Evolutionary conservation across 2,888 invertebrate species (phyloP), one percentile per base, ranked within the genome.

Genomic region (Drosophila niveifrons): DNA sequence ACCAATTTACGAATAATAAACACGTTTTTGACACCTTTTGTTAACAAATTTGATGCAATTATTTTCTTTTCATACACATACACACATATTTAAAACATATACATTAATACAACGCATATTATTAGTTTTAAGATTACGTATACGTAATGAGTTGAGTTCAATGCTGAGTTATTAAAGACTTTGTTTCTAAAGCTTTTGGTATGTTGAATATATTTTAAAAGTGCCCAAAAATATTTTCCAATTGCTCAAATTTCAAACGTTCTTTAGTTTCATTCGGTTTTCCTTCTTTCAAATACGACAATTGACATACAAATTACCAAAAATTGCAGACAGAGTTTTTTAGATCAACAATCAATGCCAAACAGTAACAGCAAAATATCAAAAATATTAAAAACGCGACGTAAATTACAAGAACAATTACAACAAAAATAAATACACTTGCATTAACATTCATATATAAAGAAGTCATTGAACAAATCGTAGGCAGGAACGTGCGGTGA

Each of bases 401-500:
- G 68, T 59, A 74, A 82, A 82, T 79, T 85, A 76, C 80, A 81
- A 88, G 71, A 86, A 83, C 53, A 72, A 78, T 62, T 70, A 82
- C 82, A 82, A 85, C 61, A 76, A 80, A 75, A 72, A 73, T 68
- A 80, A 71, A 71, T 84, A 76, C 75, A 76, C 78, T 56, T 66
- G 58, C 75, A 67, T 78, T 69, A 81, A 77, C 61, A 86, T 80
- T 77, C 74, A 77, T 80, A 78, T 69, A 73, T 68, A 74, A 79
- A 66, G 78, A 90, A 82, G 85, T 88, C 89, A 89, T 88, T 89
- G 90, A 90, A 90, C 89, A 91, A 91, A 92, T 88, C 91, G 90
- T 92, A 91, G 92, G 92, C 92, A 92, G 92, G 92, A 91, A 91
- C 92, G 92, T 92, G 92, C 92, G 92, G 92, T 91, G 91, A 90